Base-by-base conservation (phyloP, 2,888 invertebrate species). In the Xestia rhomboidea region DNA sequence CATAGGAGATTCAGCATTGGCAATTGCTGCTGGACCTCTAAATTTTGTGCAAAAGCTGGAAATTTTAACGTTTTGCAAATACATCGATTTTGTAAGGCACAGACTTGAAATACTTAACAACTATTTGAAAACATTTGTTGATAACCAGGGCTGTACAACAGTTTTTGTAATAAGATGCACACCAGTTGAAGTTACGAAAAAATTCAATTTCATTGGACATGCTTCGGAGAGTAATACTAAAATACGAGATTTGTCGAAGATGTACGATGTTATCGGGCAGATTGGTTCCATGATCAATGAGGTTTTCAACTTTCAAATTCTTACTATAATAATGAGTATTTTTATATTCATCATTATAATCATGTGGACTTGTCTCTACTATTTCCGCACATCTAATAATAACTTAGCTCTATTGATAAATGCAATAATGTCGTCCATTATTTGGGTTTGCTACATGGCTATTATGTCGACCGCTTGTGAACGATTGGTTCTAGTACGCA, bases 261-360 rank as follows among this genome's bases (percentile, higher is more conserved):
- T 91, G 30, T 95, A 94, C 67, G 90, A 93, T 72, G 81, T 86
- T 1, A 91, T 95, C 62, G 95, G 95, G 0, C 91, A 91, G 51
- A 88, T 90, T 46, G 91, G 91, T 77, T 75, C 71, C 21, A 81
- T 91, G 74, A 88, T 95, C 46, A 95, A 94, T 73, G 81, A 91
- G 21, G 85, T 92, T 34, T 95, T 93, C 75, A 94, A 95, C 81
- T 93, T 93, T 38, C 93, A 93, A 83, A 92, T 95, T 18, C 92
- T 95, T 13, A 92, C 93, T 89, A 91, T 90, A 24, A 88, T 95
- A 4, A 89, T 94, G n/a, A 92, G 92, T 44, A 92, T 93, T 8
- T 95, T 95, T 66, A 81, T 87, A 0, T 93, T 89, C 64, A 92
- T 93, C 13, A 89, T 95, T 13, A 89, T 93, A 8, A 90, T 92